phyloP scores from a whole-genome alignment of 2,113 vertebrate species.

The Lontra canadensis region DNA sequence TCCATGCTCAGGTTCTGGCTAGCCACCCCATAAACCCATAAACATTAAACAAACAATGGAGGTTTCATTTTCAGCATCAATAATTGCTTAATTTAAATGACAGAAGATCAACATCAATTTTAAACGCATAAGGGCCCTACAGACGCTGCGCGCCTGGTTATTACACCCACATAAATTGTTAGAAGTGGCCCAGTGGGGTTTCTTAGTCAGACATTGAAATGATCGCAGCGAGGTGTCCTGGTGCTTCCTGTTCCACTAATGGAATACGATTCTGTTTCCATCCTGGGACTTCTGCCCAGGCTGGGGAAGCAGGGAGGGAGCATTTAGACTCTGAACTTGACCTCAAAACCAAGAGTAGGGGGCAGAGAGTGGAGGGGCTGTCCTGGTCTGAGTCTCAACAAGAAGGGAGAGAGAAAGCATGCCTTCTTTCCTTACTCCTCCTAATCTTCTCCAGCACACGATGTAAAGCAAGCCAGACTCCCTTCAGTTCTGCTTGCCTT shows the following conservation, averaged over 20 bases:
- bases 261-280: neutral
- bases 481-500: too few relatives aligned
- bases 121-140: rapidly evolving
- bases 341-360: neutral
- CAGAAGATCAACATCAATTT: neutral
- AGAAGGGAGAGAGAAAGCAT: neutral
- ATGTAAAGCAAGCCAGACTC: neutral
- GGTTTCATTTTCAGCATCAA: neutral
- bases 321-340: neutral
- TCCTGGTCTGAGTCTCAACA: neutral
- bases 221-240: neutral
- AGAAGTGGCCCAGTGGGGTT: neutral
- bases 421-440: neutral
- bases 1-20: neutral
- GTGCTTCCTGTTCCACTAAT: neutral
- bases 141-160: neutral
- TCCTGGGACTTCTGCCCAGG: neutral
- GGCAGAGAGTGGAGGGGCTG: neutral
- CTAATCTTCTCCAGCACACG: neutral
- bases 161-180: neutral
- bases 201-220: neutral
- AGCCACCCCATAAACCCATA: neutral
- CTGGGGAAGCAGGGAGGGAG: neutral
- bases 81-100: neutral
- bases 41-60: neutral